Conservation (phyloP, 37 sponge, comb jelly and placozoan genomes). For the Aplysina aerophoba region DNA sequence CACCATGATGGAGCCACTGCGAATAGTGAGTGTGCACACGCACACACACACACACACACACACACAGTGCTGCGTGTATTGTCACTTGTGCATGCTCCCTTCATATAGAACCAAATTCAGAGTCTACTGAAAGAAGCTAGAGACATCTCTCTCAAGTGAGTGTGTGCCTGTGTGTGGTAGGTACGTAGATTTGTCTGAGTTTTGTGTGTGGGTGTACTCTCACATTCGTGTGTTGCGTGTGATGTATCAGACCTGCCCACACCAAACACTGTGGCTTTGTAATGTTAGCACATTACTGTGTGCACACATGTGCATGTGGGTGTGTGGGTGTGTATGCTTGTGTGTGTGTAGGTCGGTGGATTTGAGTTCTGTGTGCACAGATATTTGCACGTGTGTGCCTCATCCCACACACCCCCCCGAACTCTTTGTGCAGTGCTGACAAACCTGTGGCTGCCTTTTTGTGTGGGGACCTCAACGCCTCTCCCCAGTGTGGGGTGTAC, state of each 20-base stretch:
- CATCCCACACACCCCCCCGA: background rate
- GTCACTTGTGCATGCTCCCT: too few relatives aligned
- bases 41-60: constrained; percentile 33
- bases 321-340: constrained; percentile 18
- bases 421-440: background rate
- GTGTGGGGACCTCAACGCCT: constrained; percentile 29
- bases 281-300: too few relatives aligned
- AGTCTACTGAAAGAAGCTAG: too few relatives aligned
- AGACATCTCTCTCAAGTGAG: background rate
- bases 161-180: background rate
- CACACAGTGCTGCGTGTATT: background rate
- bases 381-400: background rate
- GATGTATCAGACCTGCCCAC: too few relatives aligned
- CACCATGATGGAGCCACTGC: background rate
- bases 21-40: background rate
- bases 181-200: background rate
- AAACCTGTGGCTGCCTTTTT: constrained; percentile 4
- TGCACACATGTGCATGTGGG: background rate
- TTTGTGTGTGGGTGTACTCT: background rate
- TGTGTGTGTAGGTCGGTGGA: background rate
- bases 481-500: constrained; percentile 12
- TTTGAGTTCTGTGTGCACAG: constrained; percentile 1
- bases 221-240: too few relatives aligned
- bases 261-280: too few relatives aligned
- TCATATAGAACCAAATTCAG: too few relatives aligned